phyloP scores from a whole-genome alignment of 2,113 vertebrate species.

The Dipodomys merriami region DNA sequence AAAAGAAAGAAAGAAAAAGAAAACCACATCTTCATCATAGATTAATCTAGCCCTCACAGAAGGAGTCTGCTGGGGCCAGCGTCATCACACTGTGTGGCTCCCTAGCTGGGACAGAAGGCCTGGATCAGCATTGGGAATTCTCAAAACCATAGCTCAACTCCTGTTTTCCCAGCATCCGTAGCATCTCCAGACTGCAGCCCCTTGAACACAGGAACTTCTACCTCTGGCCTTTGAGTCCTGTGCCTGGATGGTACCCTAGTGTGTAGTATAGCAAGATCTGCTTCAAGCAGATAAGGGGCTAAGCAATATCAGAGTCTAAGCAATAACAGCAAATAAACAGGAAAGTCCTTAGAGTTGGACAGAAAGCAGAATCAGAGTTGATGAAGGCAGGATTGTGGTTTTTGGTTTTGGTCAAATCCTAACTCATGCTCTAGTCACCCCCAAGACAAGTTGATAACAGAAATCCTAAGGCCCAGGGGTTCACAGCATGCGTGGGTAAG shows the following conservation, averaged over 20 bases:
- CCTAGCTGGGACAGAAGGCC: background rate
- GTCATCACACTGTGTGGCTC: background rate
- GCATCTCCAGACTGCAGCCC: background rate
- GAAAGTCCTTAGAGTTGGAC: no score
- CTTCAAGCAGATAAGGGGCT: background rate
- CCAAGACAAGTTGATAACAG: background rate
- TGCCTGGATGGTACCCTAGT: background rate
- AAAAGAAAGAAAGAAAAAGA: no score
- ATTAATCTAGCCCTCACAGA: no score
- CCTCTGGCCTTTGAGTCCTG: background rate
- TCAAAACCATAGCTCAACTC: background rate
- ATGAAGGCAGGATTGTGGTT: background rate
- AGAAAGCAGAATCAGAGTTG: background rate
- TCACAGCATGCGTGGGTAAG: no score
- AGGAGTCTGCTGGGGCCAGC: background rate
- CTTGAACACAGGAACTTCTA: background rate
- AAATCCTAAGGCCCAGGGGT: background rate
- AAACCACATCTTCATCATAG: no score
- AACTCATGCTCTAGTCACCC: background rate
- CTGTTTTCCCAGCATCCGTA: background rate
- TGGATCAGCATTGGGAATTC: background rate
- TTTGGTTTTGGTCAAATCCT: background rate
- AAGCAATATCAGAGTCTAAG: background rate
- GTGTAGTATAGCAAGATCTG: background rate
- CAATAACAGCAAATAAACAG: background rate